These are phyloP conservation scores for Neostethus bicornis DNA, from an alignment of 2,797 vertebrate species.

Conservation along the genomic window DNA sequence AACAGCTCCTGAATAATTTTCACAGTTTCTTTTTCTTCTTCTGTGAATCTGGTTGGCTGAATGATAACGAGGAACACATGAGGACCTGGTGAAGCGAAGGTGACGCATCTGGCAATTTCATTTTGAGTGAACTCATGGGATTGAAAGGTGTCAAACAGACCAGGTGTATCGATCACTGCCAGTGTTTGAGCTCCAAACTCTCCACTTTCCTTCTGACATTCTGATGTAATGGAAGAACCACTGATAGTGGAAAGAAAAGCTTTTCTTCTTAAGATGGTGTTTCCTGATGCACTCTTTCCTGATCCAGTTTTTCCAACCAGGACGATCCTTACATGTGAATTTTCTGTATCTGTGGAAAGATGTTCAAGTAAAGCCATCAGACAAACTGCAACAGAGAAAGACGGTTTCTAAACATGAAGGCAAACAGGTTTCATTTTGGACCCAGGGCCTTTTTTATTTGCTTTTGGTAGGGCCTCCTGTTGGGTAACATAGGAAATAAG, in stretches of 20 bases:
- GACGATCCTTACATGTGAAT: not conserved
- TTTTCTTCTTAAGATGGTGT: no score
- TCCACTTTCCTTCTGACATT: not conserved
- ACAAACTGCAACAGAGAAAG: no score
- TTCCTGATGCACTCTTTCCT: not conserved
- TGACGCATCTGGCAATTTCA: not conserved
- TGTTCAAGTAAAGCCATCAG: no score
- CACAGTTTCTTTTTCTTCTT: not conserved
- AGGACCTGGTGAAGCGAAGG: not conserved
- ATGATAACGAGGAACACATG: no score
- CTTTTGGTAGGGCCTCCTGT: no score
- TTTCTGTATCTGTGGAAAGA: no score
- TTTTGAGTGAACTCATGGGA: not conserved
- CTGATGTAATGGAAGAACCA: not conserved
- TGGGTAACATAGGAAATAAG: no score
- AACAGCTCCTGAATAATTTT: not conserved
- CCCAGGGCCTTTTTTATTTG: no score
- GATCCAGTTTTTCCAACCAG: conserved; percentile 2
- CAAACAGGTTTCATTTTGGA: no score
- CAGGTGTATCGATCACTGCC: not conserved
- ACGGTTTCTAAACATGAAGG: no score
- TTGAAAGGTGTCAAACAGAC: not conserved
- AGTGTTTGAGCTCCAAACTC: not conserved
- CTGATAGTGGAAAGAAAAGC: no score
- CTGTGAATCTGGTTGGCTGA: not conserved